Conservation (phyloP, 2,888 invertebrate genomes). For the Calameuta filiformis region DNA sequence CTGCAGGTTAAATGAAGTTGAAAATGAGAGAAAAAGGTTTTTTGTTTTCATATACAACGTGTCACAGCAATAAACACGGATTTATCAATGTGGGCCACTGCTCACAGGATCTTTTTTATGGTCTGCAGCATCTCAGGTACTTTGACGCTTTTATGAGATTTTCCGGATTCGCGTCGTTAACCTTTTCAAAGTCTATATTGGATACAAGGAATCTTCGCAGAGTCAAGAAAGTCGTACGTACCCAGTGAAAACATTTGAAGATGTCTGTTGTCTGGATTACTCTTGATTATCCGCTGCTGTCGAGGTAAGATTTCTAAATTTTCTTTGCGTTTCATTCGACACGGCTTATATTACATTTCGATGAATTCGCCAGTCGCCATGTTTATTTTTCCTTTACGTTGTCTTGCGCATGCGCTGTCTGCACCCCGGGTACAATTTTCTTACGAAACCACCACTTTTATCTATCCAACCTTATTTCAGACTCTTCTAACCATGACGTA, state of each 20-base stretch:
- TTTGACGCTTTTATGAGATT: background rate
- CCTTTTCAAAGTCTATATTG: background rate
- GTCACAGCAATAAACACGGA: background rate
- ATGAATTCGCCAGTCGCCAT: background rate
- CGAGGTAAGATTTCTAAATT: background rate
- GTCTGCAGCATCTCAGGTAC: background rate
- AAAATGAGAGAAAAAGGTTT: background rate
- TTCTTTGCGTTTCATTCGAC: background rate
- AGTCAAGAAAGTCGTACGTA: background rate
- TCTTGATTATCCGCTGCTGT: background rate
- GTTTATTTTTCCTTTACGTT: background rate
- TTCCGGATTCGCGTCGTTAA: background rate
- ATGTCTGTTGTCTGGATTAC: background rate
- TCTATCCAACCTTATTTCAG: background rate
- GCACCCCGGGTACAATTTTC: background rate
- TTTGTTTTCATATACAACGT: background rate
- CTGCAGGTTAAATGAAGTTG: background rate
- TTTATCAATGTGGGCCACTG: background rate
- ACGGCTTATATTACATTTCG: background rate
- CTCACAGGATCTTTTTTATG: background rate
- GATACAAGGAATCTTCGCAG: background rate
- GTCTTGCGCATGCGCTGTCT: background rate
- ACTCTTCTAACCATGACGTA: background rate
- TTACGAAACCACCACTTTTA: background rate
- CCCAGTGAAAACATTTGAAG: background rate